Conservation (phyloP, 2,113 vertebrate species). For the Stomatorhinus ivindoensis region DNA sequence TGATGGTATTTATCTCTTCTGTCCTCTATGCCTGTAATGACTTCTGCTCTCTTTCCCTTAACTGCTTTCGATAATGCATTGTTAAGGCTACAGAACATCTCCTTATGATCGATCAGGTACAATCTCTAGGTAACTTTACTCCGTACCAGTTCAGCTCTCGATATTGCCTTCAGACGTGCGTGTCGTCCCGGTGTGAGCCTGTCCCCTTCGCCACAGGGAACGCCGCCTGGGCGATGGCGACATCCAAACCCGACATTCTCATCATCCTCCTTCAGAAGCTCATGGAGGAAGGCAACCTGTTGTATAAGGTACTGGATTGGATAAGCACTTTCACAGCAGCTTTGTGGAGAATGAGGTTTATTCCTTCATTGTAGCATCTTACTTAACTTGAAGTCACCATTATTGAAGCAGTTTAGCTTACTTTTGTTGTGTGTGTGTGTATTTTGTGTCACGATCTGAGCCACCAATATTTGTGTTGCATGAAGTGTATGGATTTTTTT, state of each 20-base stretch:
- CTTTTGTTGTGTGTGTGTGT: not conserved
- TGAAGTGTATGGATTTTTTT: not conserved
- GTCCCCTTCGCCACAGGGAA: conserved; percentile 69
- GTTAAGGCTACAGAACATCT: conserved; percentile 69
- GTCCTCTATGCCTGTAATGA: conserved; percentile 32
- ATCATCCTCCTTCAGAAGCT: conserved; percentile 96
- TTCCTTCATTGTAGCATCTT: not conserved
- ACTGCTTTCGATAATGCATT: conserved; percentile 58
- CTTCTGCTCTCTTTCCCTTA: conserved; percentile 47
- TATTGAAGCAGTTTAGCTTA: not conserved
- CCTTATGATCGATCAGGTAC: conserved; percentile 78
- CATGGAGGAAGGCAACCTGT: conserved; percentile 93
- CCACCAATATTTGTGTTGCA: not conserved
- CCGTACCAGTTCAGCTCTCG: conserved; percentile 49
- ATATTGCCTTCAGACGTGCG: conserved; percentile 31
- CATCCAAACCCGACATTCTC: conserved; percentile 95
- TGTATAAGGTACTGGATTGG: conserved; percentile 77
- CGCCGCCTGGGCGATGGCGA: conserved; percentile 98
- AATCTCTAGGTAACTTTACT: conserved; percentile 72
- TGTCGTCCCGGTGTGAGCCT: not conserved
- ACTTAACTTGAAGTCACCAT: not conserved
- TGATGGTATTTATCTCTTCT: conserved; percentile 32
- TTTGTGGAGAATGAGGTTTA: not conserved
- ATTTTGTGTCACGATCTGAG: not conserved
- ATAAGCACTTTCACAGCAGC: not conserved